Evolutionary conservation across 1,140 invertebrate genomes (phyloP).

Genomic region (Habropoda laboriosa): DNA sequence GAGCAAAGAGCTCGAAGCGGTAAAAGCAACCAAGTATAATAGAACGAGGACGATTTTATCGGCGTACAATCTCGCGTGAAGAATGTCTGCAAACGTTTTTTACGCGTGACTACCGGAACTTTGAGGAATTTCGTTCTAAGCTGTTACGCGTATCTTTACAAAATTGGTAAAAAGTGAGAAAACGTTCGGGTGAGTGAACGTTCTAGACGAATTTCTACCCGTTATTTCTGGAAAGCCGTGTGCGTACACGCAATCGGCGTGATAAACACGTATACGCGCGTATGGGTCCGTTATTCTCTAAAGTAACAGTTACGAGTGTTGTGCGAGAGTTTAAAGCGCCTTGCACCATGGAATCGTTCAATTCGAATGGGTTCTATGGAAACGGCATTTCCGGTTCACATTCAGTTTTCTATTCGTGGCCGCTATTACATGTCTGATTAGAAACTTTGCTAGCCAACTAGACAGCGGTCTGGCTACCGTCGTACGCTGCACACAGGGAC

Average conservation of each 20-base stretch:
- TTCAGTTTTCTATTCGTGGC: conserved; percentile 66
- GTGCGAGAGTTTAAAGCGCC: conserved; percentile 57
- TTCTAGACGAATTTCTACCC: conserved; percentile 55
- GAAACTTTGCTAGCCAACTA: conserved; percentile 59
- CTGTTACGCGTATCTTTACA: too few species aligned
- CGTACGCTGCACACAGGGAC: not conserved
- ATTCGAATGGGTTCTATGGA: conserved; percentile 73
- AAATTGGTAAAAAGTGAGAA: not conserved
- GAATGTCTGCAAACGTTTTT: too few species aligned
- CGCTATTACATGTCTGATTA: conserved; percentile 73
- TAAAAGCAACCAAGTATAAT: too few species aligned
- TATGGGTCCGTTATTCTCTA: conserved; percentile 67
- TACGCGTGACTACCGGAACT: too few species aligned
- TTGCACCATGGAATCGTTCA: conserved; percentile 58
- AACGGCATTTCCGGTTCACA: conserved; percentile 77
- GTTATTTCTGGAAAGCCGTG: conserved; percentile 51
- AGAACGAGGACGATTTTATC: too few species aligned
- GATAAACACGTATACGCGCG: conserved; percentile 49
- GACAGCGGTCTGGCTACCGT: not conserved
- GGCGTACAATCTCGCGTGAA: too few species aligned
- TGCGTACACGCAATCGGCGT: conserved; percentile 50
- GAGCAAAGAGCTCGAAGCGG: too few species aligned
- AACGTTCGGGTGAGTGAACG: not conserved
- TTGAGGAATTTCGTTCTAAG: too few species aligned
- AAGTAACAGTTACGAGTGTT: conserved; percentile 72